phyloP scores from a whole-genome alignment of 2,888 invertebrate genomes.

The Brenthis ino region DNA sequence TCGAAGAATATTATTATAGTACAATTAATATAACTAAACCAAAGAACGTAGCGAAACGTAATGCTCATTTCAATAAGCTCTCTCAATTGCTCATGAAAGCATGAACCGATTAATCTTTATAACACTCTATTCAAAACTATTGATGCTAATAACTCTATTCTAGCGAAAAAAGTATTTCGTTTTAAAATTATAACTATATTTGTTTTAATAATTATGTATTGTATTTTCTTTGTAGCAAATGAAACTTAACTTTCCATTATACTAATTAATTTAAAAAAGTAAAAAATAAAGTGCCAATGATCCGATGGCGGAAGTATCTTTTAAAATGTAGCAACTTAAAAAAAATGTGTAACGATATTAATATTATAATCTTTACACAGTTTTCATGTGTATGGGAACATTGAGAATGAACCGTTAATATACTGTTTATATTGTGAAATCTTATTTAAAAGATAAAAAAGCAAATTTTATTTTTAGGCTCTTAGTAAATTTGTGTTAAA shows the following conservation, averaged over 20 bases:
- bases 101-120: constrained; percentile 52
- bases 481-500: neutral
- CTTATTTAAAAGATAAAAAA: constrained; percentile 9
- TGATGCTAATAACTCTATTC: constrained; percentile 45
- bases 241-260: no score
- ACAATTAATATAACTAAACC: constrained; percentile 4
- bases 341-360: constrained; percentile 1
- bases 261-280: neutral
- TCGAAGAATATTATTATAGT: neutral
- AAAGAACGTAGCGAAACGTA: constrained; percentile 12
- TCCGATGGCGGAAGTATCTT: constrained; percentile 11
- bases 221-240: no score
- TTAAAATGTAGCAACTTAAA: constrained; percentile 13
- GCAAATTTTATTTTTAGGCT: constrained; percentile 10
- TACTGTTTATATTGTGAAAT: constrained; percentile 6
- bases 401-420: constrained; percentile 4
- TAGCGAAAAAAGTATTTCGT: constrained; percentile 39
- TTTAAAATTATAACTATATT: constrained; percentile 8
- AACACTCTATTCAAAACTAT: constrained; percentile 41
- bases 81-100: constrained; percentile 31
- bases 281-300: constrained; percentile 5
- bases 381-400: no score
- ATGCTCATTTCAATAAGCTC: constrained; percentile 22
- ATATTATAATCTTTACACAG: constrained; percentile 15
- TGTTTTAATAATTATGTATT: neutral